Conservation (phyloP, 37 sponge, comb jelly and placozoan genomes). For the Beroe forskalii region DNA sequence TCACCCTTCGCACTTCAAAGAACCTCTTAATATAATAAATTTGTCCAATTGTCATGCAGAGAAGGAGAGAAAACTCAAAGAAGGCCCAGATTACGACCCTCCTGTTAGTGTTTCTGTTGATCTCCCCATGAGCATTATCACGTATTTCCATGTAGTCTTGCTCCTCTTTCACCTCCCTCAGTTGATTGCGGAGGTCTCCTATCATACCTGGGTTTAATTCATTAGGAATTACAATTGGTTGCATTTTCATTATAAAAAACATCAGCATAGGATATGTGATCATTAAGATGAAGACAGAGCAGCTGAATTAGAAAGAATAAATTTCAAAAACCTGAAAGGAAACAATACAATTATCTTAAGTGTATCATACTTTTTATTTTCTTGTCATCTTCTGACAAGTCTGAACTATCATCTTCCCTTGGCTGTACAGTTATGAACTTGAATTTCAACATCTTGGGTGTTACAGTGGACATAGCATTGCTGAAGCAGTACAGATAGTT, state of each 20-base stretch:
- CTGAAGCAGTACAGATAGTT: slow-evolving; percentile 94
- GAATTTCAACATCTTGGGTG: slow-evolving; percentile 94
- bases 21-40: slow-evolving; percentile 97
- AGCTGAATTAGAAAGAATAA: no score
- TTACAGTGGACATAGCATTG: slow-evolving; percentile 98
- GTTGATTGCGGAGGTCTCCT: slow-evolving; percentile 76
- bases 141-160: slow-evolving; percentile 99
- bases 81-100: slow-evolving; percentile 98
- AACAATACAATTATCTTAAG: no score
- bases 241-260: no score
- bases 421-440: slow-evolving; percentile 80
- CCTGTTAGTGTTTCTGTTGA: slow-evolving; percentile 97
- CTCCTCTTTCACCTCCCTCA: slow-evolving; percentile 92
- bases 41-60: slow-evolving; percentile 95
- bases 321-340: no score
- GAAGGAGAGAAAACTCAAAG: slow-evolving; percentile 89
- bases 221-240: no score
- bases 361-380: slow-evolving; percentile 59
- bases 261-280: no score
- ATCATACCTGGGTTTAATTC: slow-evolving; percentile 84
- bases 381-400: slow-evolving; percentile 41
- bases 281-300: no score
- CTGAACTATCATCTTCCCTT: slow-evolving; percentile 44
- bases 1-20: slow-evolving; percentile 97
- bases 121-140: slow-evolving; percentile 93